Evolutionary conservation across 2,888 invertebrate genomes (phyloP), one percentile per base, ranked within the genome.

Genomic region (Drosophila koepferae): DNA sequence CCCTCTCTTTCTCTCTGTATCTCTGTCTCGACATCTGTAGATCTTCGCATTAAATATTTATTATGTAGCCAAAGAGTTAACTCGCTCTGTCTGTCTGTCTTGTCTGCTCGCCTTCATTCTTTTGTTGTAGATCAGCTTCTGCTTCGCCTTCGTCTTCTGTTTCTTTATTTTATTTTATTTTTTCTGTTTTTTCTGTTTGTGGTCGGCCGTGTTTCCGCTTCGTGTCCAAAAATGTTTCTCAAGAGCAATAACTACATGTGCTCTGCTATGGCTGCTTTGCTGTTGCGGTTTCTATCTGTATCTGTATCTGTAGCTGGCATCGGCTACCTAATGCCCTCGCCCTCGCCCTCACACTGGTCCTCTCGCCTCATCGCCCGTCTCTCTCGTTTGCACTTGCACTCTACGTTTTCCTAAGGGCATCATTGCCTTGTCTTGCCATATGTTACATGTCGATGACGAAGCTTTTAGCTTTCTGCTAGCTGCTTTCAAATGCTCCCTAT

Each of bases 1-100:
- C 16, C 9, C 48, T 20, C 2, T 3, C 48, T n/a, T 18, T 46
- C 46, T 46, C 28, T 48, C n/a, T 51, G 34, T 51, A 34, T 51
- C 51, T 51, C 34, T 72, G 54, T 60, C 64, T 61, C 54, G 53
- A 75, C 44, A 67, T 67, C 67, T 67, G 67, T 67, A 74, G 53
- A 87, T 89, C 80, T 79, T 72, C 83, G 77, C 86, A 89, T 82
- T 82, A 77, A 87, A 81, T 82, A 86, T 88, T 88, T 85, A 85
- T 85, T 85, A 89, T 89, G 87, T 79, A 86, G 89, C 85, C 89
- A 81, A 86, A 89, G 85, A 86, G 85, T 84, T 89, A 81, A 86
- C 84, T 83, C 76, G 86, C 77, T 84, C 71, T 56, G 54, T 18
- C 44, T 28, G 60, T 49, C 49, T 9, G 49, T 28, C 66, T 64